Percentiles rank a stretch among this genome's conserved stretches.
These are phyloP conservation scores for Epirrhoe alternata DNA, from an alignment of 2,888 invertebrate species.

Conservation along the genomic window DNA sequence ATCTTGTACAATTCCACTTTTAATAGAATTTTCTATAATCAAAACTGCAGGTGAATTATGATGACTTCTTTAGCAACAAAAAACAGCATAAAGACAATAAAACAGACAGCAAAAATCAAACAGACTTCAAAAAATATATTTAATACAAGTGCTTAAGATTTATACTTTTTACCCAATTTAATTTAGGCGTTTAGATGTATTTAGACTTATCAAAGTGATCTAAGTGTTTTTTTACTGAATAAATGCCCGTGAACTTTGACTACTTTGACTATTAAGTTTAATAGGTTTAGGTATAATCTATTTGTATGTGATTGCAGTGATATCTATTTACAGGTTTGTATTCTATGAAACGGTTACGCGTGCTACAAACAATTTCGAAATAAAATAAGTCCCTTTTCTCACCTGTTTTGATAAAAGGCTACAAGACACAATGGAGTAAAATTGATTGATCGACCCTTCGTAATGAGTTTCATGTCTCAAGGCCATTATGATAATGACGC, in stretches of 20 bases:
- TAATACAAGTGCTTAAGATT: no score
- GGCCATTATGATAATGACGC: constrained; percentile 78
- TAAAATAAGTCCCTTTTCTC: neutral
- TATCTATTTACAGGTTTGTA: no score
- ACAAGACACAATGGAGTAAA: constrained; percentile 65
- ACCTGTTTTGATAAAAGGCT: constrained; percentile 30
- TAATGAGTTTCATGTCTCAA: constrained; percentile 77
- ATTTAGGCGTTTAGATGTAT: no score
- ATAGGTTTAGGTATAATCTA: neutral
- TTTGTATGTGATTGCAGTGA: no score
- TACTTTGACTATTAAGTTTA: no score
- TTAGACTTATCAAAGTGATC: no score
- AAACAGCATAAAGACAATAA: no score
- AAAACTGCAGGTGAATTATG: neutral
- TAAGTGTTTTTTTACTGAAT: no score
- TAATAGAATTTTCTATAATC: neutral
- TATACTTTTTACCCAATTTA: no score
- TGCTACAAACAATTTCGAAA: constrained; percentile 8
- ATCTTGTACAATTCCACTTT: neutral
- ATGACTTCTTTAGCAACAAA: neutral
- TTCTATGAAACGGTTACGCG: constrained; percentile 20
- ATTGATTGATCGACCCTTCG: constrained; percentile 72
- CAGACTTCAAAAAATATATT: no score
- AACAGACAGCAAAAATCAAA: no score
- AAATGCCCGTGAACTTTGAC: no score